Base-by-base conservation (phyloP, 1,140 invertebrate genomes). In the Cryptotermes secundus region DNA sequence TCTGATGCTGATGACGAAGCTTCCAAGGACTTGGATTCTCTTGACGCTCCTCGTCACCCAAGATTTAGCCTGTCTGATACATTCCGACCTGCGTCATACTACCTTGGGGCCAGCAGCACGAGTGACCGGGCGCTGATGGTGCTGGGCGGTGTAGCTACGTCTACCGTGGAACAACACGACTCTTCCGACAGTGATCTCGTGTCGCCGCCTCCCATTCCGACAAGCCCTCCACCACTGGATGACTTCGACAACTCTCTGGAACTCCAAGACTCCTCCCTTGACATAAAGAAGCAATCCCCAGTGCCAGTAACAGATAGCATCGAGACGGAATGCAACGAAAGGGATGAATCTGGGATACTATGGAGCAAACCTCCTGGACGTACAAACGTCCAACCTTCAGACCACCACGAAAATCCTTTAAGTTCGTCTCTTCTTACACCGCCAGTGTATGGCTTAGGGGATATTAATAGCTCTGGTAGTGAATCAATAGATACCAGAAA, bases 1-100 rank as follows among this genome's bases (percentile, higher is more conserved):
- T 96, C 95, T 0, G 96, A 97, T 90, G 94, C 95, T 1, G 96
- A 97, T 87, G 96, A 97, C 89, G 96, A 97, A 89, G 94, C 93
- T 19, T 95, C 94, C 1, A 95, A 96, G 88, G 95, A 97, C 87
- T 88, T 95, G 72, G 94, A 95, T 86, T 93, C 93, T 0, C 91
- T 94, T 42, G 92, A 94, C 84, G 90, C 93, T 34, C 93, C 94
- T 10, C 90, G 92, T 31, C 93, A 95, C 86, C 93, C 94, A 0
- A 89, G 96, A 85, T 96, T 97, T 87, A 97, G 96, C 88, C 89
- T 97, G 34, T 97, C 96, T 0, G 96, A 97, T 88, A 96, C 95
- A 1, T 97, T 97, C 86, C 90, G 96, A 86, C 96, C 96, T 2
- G 96, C 96, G 1, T 97, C 96, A 0, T 97, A 97, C 87, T 97